Conservation (phyloP, 1,140 invertebrate genomes). For the Choristoneura fumiferana region DNA sequence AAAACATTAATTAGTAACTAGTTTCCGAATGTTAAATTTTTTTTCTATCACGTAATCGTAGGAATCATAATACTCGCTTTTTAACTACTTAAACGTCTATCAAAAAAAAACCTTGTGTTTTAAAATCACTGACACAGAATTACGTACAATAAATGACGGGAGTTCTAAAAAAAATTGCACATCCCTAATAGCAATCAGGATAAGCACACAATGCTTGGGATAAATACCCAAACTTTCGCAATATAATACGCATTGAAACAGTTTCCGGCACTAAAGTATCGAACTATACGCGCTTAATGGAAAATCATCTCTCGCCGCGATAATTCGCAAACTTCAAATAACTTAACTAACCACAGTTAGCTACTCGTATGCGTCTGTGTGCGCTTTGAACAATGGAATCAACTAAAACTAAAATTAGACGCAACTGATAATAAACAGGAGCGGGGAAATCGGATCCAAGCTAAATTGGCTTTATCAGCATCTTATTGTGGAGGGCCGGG, state of each 20-base stretch:
- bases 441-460: constrained; percentile 35
- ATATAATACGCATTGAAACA: neutral
- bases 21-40: too few species aligned
- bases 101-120: too few species aligned
- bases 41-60: too few species aligned
- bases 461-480: constrained; percentile 38
- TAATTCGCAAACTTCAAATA: constrained; percentile 44
- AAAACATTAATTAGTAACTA: too few species aligned
- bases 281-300: constrained; percentile 4
- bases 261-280: constrained; percentile 12
- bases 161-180: too few species aligned
- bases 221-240: constrained; percentile 13
- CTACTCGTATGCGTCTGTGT: constrained; percentile 34
- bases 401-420: constrained; percentile 42
- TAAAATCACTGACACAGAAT: too few species aligned
- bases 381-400: constrained; percentile 37
- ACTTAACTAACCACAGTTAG: constrained; percentile 43
- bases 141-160: too few species aligned
- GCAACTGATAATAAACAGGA: constrained; percentile 44
- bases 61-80: too few species aligned
- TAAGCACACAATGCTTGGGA: neutral
- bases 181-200: neutral
- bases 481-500: constrained; percentile 17
- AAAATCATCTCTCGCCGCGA: constrained; percentile 24
- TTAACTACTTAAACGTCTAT: too few species aligned